Conservation (phyloP, 1,140 invertebrate genomes). For the Melanaphis sacchari region DNA sequence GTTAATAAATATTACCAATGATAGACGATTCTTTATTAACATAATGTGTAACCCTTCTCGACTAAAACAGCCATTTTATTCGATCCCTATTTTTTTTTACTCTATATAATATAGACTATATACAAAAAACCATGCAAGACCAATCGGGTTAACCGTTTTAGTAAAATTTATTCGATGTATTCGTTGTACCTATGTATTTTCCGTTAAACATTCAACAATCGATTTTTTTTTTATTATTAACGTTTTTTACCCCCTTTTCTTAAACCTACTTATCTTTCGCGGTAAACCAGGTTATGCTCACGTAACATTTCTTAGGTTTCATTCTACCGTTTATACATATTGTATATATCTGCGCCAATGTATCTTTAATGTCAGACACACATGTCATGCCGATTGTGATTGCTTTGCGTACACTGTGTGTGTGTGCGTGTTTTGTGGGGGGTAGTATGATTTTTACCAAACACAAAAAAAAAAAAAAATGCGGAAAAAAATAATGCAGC, state of each 20-base stretch:
- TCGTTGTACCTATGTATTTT: not conserved
- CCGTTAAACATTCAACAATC: conserved; percentile 40
- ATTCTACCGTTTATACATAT: not conserved
- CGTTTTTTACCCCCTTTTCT: conserved; percentile 40
- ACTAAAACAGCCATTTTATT: conserved; percentile 31
- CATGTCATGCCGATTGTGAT: conserved; percentile 47
- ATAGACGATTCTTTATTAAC: conserved; percentile 23
- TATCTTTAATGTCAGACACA: conserved; percentile 40
- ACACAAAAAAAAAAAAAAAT: conserved; percentile 44
- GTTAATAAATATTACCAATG: conserved; percentile 26
- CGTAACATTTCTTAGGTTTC: conserved; percentile 33
- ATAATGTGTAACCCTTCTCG: conserved; percentile 28
- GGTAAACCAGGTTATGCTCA: conserved; percentile 31
- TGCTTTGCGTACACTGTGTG: not conserved
- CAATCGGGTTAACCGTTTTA: conserved; percentile 37
- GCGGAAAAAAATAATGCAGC: conserved; percentile 48
- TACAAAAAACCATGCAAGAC: conserved; percentile 29
- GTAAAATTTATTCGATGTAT: conserved; percentile 15
- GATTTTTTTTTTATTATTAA: conserved; percentile 18
- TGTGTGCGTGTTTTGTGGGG: not conserved
- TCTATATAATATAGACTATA: not conserved
- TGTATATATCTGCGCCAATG: conserved; percentile 33
- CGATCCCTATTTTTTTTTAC: not conserved
- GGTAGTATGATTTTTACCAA: conserved; percentile 28
- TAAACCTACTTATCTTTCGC: conserved; percentile 42